Evolutionary conservation across 1,140 invertebrate species (phyloP).

Genomic region (Tribolium madens): DNA sequence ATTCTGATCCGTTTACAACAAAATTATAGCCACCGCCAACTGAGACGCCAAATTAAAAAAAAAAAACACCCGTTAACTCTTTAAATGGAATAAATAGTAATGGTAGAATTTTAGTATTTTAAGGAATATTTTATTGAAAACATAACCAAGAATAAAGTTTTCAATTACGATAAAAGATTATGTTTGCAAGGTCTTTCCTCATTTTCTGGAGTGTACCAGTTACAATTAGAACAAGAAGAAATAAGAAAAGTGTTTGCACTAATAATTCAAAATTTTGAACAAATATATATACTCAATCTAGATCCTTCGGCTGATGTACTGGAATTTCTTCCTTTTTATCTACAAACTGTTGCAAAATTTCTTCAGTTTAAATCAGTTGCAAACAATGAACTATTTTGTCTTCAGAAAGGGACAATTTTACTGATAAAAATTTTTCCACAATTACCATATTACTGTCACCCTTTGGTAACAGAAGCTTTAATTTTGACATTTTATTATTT

Average conservation of each 20-base stretch:
- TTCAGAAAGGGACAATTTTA: slow-evolving; percentile 62
- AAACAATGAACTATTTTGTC: slow-evolving; percentile 63
- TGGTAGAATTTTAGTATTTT: slow-evolving; percentile 50
- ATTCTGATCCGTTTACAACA: no score
- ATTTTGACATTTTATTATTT: slow-evolving; percentile 65
- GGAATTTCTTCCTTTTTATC: slow-evolving; percentile 61
- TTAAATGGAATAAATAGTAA: slow-evolving; percentile 3
- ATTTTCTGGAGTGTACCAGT: slow-evolving; percentile 56
- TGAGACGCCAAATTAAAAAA: no score
- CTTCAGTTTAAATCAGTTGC: slow-evolving; percentile 62
- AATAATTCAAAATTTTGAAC: slow-evolving; percentile 62
- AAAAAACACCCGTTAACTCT: no score
- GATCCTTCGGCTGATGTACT: slow-evolving; percentile 51
- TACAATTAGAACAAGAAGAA: slow-evolving; percentile 55
- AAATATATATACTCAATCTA: slow-evolving; percentile 59
- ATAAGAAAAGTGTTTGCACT: slow-evolving; percentile 57
- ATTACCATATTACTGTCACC: slow-evolving; percentile 59
- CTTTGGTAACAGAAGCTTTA: slow-evolving; percentile 61
- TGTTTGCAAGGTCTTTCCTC: slow-evolving; percentile 63
- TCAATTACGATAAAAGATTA: slow-evolving; percentile 57
- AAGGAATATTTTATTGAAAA: slow-evolving; percentile 55
- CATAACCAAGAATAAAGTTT: slow-evolving; percentile 35
- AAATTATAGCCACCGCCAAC: no score
- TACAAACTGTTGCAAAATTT: slow-evolving; percentile 58
- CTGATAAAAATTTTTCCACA: slow-evolving; percentile 68